These are phyloP conservation scores for Rhagoletis pomonella DNA, from an alignment of 1,140 invertebrate species.

Conservation along the genomic window DNA sequence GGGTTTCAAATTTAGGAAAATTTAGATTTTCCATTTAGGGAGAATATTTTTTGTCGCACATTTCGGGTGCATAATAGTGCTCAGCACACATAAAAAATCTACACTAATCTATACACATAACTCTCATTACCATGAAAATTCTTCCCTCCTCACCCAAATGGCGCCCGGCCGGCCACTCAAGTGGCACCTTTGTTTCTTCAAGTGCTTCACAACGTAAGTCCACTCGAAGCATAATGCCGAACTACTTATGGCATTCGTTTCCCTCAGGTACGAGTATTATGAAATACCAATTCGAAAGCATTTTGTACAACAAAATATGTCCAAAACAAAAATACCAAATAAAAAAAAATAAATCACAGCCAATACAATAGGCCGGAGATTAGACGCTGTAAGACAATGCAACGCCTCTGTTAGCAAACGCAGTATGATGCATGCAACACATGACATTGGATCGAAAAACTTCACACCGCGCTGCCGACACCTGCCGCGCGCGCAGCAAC, in stretches of 20 bases:
- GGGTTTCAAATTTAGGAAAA: too few species aligned
- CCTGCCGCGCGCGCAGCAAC: constrained; percentile 11
- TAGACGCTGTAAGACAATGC: background rate
- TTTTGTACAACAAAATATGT: constrained; percentile 34
- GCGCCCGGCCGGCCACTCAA: background rate
- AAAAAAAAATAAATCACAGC: constrained; percentile 3
- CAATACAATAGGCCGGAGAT: background rate
- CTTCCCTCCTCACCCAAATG: background rate
- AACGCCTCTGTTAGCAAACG: background rate
- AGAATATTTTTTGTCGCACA: too few species aligned
- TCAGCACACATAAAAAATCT: too few species aligned
- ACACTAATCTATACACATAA: too few species aligned
- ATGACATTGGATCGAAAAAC: background rate
- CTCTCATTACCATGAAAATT: too few species aligned
- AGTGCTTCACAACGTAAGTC: background rate
- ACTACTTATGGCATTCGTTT: background rate
- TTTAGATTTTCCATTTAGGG: too few species aligned
- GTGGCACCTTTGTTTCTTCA: background rate
- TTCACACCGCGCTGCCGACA: constrained; percentile 15
- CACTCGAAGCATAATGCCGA: background rate
- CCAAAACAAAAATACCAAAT: background rate
- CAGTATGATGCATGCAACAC: constrained; percentile 10
- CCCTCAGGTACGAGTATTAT: background rate
- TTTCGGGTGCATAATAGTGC: too few species aligned
- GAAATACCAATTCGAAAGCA: constrained; percentile 15